Evolutionary conservation across 1,140 invertebrate genomes (phyloP), one percentile per base, ranked within the genome.

Genomic region (Eueides isabella): DNA sequence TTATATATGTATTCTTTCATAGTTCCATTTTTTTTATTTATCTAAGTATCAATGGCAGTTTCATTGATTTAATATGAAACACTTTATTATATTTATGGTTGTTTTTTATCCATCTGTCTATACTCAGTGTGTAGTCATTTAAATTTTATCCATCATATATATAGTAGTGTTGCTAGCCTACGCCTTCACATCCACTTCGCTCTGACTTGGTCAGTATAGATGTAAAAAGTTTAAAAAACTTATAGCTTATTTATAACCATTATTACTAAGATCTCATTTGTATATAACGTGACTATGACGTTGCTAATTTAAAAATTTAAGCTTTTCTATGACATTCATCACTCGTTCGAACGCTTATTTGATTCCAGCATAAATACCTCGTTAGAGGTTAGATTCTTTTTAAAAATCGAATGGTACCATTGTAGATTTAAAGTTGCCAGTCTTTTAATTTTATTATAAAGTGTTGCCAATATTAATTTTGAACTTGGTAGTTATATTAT

Each of bases 251-350:
- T 55, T 73, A 65, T 29, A 31, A 69, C 62, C 65, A 72, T 66
- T 72, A 67, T 55, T 76, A 78, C 67, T 88, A 89, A 86, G 89
- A 89, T 90, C 89, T 91, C 88, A 88, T 82, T 87, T 91, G 74
- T 76, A 72, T 76, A 71, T 71, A 75, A 63, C 31, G 64, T 75
- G 33, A 62, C 19, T 48, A 71, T 67, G 23, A 38, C 16, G 23
- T 48, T 71, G 12, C 41, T 23, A 48, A 33, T 35, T 41, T 61
- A 19, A 44, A 44, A 29, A 16, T 41, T 9, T 74, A 67, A 65
- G 44, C 63, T 67, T 67, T 67, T 68, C 29, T 69, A 61, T 69
- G 19, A 61, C 67, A 67, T 55, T 26, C 48, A 55, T 55, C 48
- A 12, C 3, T 55, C 26, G 48, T 55, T 55, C 19, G 1, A 55